Evolutionary conservation across 2,797 vertebrate genomes (phyloP).

Genomic region (Eulemur rubriventer): DNA sequence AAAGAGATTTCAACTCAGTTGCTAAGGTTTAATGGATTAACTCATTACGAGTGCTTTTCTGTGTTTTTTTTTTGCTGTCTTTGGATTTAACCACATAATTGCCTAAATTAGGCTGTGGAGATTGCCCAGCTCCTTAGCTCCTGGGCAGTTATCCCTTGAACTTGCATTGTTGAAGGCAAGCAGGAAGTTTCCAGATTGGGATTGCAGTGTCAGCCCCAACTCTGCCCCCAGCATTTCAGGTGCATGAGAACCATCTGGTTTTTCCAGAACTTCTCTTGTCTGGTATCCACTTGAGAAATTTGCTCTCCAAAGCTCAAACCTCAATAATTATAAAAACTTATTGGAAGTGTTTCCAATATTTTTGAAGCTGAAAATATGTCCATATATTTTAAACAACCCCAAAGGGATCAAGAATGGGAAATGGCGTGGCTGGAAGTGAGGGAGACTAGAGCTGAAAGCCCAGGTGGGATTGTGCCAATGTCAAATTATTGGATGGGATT

Average conservation of each 20-base stretch:
- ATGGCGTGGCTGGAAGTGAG: conserved; percentile 46
- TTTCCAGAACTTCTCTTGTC: not conserved
- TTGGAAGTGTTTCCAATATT: conserved; percentile 63
- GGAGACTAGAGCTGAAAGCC: conserved; percentile 35
- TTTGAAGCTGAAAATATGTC: conserved; percentile 62
- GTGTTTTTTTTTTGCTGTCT: not conserved
- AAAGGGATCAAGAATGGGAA: conserved; percentile 55
- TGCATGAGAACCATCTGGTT: not conserved
- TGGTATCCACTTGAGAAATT: not conserved
- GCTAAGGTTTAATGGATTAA: not conserved
- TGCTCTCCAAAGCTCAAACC: conserved; percentile 42
- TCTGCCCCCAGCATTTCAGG: not conserved
- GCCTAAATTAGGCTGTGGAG: not conserved
- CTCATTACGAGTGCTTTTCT: not conserved
- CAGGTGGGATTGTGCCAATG: conserved; percentile 38
- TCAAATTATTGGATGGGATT: conserved; percentile 59
- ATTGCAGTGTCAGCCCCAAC: not conserved
- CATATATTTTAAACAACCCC: conserved; percentile 72
- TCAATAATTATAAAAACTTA: conserved; percentile 62
- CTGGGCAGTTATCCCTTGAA: not conserved
- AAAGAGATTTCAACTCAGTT: not conserved
- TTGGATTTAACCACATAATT: not conserved
- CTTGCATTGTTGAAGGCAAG: not conserved
- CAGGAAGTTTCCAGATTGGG: not conserved
- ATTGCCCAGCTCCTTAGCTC: not conserved